Evolutionary conservation across 2,888 invertebrate species (phyloP).

Genomic region (Diachrysia chrysitis): DNA sequence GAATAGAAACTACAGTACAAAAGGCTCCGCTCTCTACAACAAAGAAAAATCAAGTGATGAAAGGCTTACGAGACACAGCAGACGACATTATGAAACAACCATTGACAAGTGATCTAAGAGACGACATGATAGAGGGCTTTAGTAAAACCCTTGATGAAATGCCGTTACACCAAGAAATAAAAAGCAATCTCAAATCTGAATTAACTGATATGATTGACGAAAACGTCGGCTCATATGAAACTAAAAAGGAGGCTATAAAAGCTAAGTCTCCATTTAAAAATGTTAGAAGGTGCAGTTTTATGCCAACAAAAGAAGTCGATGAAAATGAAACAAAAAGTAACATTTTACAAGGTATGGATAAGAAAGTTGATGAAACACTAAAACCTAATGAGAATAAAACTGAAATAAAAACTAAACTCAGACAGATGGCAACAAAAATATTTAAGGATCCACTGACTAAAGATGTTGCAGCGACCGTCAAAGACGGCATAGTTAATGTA

Average conservation of each 20-base stretch:
- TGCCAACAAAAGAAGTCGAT: background rate
- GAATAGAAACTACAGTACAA: background rate
- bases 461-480: background rate
- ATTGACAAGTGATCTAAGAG: background rate
- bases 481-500: constrained; percentile 34
- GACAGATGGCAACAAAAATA: background rate
- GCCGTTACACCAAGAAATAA: background rate
- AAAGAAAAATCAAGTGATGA: background rate
- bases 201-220: background rate
- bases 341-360: background rate
- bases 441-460: background rate
- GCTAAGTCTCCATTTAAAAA: background rate
- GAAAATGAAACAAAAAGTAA: background rate
- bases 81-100: background rate
- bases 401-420: constrained; percentile 2
- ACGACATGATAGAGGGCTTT: background rate
- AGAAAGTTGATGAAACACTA: background rate
- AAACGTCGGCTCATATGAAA: background rate
- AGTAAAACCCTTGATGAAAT: background rate
- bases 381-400: constrained; percentile 6
- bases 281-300: background rate
- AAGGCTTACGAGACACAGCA: background rate
- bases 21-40: background rate
- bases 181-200: background rate
- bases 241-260: background rate